Percentiles rank a stretch among this genome's conserved stretches.
Evolutionary conservation across 1,140 invertebrate species (phyloP).

Genomic region (Scaptomyza hsui): DNA sequence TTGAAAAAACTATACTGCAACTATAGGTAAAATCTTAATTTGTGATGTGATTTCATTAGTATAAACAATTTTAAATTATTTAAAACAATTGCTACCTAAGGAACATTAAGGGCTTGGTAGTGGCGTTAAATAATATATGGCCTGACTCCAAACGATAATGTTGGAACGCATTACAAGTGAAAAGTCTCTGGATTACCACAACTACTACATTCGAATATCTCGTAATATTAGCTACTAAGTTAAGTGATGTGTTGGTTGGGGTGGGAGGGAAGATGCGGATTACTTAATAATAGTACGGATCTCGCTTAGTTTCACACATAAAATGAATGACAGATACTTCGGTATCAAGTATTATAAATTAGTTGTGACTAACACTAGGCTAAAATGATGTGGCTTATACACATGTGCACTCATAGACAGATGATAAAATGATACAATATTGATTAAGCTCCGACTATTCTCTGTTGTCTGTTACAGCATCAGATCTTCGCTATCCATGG

Average conservation of each 20-base stretch:
- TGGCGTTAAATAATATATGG: conserved; percentile 20
- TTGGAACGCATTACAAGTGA: conserved; percentile 19
- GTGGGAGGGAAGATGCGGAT: not conserved
- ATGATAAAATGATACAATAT: conserved; percentile 24
- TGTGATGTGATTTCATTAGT: conserved; percentile 2
- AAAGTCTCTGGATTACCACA: conserved; percentile 30
- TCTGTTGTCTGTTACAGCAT: conserved; percentile 46
- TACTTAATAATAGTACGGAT: conserved; percentile 20
- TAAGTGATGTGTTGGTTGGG: conserved; percentile 1
- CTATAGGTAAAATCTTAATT: not conserved
- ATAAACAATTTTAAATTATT: conserved; percentile 17
- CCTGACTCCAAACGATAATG: conserved; percentile 3
- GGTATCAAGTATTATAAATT: conserved; percentile 5
- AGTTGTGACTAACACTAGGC: conserved; percentile 20
- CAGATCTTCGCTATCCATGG: conserved; percentile 59
- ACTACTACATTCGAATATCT: conserved; percentile 13
- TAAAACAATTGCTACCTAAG: conserved; percentile 33
- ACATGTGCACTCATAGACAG: conserved; percentile 17
- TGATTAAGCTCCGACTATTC: conserved; percentile 9
- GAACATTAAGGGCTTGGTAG: conserved; percentile 22
- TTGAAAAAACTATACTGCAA: too few species aligned
- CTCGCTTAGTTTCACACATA: conserved; percentile 22
- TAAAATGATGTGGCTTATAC: conserved; percentile 37
- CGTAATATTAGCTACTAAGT: conserved; percentile 20
- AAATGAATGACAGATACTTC: conserved; percentile 25